Conservation (phyloP, 30 jellyfish, hydroid and myxozoan genomes). For the Hydra vulgaris region DNA sequence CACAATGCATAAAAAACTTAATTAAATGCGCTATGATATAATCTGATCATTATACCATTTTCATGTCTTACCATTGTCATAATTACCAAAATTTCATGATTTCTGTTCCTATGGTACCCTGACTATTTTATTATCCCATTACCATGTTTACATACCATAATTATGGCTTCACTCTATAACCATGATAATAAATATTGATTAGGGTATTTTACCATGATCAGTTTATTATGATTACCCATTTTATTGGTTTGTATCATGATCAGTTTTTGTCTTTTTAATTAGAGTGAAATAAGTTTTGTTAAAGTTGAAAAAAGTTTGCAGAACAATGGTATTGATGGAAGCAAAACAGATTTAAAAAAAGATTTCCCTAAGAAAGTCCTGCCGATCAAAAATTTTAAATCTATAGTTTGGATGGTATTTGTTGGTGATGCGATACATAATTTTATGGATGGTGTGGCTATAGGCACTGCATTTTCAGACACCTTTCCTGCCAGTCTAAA, state of each 20-base stretch:
- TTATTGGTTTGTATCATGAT: not conserved
- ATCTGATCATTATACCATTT: too few species aligned
- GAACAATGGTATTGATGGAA: not conserved
- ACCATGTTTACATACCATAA: too few species aligned
- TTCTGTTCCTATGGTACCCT: too few species aligned
- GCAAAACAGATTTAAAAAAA: not conserved
- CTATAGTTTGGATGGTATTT: slow-evolving; percentile 79
- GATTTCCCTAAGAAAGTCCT: not conserved
- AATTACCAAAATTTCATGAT: too few species aligned
- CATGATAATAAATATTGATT: too few species aligned
- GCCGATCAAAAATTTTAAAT: slow-evolving; percentile 14
- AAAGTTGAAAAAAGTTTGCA: not conserved
- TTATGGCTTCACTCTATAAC: too few species aligned
- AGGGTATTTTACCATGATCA: too few species aligned
- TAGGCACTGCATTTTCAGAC: slow-evolving; percentile 90
- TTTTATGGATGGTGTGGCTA: slow-evolving; percentile 91
- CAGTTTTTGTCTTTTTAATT: too few species aligned
- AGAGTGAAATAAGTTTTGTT: not conserved
- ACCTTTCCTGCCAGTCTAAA: slow-evolving; percentile 68
- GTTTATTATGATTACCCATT: not conserved
- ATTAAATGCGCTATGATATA: too few species aligned
- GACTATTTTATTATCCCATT: too few species aligned
- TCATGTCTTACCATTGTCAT: too few species aligned
- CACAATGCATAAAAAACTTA: too few species aligned
- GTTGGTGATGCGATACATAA: slow-evolving; percentile 88